phyloP scores from a whole-genome alignment of 2,888 invertebrate genomes.

The Myopa testacea region DNA sequence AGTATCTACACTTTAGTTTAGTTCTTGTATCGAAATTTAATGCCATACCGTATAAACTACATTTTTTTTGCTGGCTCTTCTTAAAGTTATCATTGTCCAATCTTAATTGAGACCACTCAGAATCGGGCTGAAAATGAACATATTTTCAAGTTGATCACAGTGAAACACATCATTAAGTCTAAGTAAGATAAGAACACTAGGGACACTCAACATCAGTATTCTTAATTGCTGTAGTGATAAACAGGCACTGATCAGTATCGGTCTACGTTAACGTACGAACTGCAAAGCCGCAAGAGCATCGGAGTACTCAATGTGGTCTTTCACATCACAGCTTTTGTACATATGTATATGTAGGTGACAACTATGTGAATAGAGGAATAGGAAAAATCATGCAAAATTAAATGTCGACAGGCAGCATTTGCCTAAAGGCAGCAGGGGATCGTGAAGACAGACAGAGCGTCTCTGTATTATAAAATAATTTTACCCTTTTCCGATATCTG shows the following conservation, averaged over 20 bases:
- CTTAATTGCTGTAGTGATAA: conserved; percentile 21
- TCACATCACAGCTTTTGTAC: not conserved
- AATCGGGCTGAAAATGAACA: conserved; percentile 17
- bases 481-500: conserved; percentile 5
- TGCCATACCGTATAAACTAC: no score
- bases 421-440: conserved; percentile 22
- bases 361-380: conserved; percentile 4
- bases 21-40: no score
- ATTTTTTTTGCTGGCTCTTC: no score
- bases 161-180: not conserved
- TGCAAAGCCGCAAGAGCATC: not conserved
- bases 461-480: not conserved
- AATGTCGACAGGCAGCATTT: conserved; percentile 23
- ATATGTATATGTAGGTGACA: conserved; percentile 11
- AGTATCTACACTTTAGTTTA: no score
- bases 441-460: not conserved
- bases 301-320: not conserved
- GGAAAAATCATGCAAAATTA: conserved; percentile 29
- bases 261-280: conserved; percentile 12
- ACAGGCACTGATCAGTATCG: conserved; percentile 17
- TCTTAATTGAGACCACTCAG: not conserved
- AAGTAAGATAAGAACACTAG: not conserved
- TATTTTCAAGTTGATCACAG: not conserved
- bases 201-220: not conserved
- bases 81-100: no score